A percentile compares a stretch with the other conserved stretches of the same genome.
Conservation (phyloP, 2,888 invertebrate genomes). For the Calephelis perditalis region DNA sequence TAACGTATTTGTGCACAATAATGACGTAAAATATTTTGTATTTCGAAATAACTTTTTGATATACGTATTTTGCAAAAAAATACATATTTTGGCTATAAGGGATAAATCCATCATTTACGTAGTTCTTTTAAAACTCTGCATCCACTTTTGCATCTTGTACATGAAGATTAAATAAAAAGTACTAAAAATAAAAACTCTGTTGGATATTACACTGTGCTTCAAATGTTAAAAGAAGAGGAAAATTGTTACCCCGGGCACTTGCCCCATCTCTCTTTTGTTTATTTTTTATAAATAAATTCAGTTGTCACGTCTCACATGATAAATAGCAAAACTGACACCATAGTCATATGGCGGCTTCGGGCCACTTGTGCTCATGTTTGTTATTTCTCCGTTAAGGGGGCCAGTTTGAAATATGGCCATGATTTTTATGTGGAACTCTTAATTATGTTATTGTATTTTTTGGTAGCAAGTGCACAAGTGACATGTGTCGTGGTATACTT, state of each 20-base stretch:
- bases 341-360: slow-evolving; percentile 71
- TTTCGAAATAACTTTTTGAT: too few relatives aligned
- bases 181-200: slow-evolving; percentile 27
- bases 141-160: not conserved
- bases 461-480: slow-evolving; percentile 21
- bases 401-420: slow-evolving; percentile 39
- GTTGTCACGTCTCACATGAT: slow-evolving; percentile 72
- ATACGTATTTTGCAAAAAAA: too few relatives aligned
- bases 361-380: slow-evolving; percentile 54
- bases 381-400: slow-evolving; percentile 40
- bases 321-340: slow-evolving; percentile 65
- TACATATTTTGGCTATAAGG: too few relatives aligned
- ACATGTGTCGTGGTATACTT: slow-evolving; percentile 11
- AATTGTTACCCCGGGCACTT: slow-evolving; percentile 45
- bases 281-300: slow-evolving; percentile 76
- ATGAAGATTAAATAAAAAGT: too few relatives aligned
- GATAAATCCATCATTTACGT: too few relatives aligned
- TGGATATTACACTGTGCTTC: slow-evolving; percentile 38
- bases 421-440: slow-evolving; percentile 33
- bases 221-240: slow-evolving; percentile 46
- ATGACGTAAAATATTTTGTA: too few relatives aligned
- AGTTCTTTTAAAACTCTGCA: not conserved
- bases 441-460: slow-evolving; percentile 34
- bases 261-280: slow-evolving; percentile 63
- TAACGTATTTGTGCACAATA: too few relatives aligned